phyloP scores from a whole-genome alignment of 2,113 vertebrate genomes.

The Eretmochelys imbricata region DNA sequence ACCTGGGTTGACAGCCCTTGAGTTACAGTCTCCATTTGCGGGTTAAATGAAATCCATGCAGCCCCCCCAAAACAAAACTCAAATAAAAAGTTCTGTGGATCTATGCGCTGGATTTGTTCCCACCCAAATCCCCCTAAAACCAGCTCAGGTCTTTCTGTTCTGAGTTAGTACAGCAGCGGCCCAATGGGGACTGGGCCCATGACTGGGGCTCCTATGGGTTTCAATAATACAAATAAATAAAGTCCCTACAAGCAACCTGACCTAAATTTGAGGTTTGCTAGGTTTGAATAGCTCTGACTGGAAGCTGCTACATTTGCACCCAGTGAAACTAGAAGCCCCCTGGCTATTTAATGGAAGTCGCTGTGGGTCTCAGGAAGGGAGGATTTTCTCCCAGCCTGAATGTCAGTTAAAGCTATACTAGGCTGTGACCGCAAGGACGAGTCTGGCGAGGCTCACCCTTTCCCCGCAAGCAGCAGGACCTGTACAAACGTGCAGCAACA shows the following conservation, averaged over 20 bases:
- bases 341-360: not conserved
- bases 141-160: not conserved
- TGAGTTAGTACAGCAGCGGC: not conserved
- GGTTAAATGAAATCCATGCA: not conserved
- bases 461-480: not conserved
- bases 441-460: not conserved
- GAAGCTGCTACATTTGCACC: not conserved
- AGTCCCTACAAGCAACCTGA: accelerated
- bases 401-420: not conserved
- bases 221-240: not conserved
- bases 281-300: not conserved
- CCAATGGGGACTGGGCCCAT: not conserved
- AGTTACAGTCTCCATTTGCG: not conserved
- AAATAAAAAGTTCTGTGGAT: not conserved
- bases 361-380: not conserved
- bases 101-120: not conserved
- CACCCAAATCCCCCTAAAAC: not conserved
- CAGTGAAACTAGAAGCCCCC: accelerated
- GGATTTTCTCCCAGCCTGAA: accelerated
- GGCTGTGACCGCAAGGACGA: not conserved
- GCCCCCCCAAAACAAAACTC: not conserved
- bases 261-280: not conserved
- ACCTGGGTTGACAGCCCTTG: too few relatives aligned
- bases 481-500: not conserved
- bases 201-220: not conserved